Evolutionary conservation across 2,888 invertebrate genomes (phyloP).

Genomic region (Chalcosyrphus nemorum): DNA sequence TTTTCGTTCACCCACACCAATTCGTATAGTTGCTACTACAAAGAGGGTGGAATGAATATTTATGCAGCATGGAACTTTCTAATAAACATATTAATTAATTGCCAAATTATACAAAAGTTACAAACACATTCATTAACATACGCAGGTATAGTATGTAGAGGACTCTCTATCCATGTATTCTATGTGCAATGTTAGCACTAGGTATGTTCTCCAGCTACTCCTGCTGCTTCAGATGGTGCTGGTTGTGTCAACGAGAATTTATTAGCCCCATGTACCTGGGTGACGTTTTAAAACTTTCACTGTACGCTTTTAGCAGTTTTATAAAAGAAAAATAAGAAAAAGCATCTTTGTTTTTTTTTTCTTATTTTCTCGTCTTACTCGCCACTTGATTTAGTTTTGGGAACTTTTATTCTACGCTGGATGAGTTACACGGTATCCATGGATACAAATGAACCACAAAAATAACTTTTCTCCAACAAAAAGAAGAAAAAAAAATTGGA

Average conservation of each 20-base stretch:
- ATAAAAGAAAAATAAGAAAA: constrained; percentile 33
- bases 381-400: constrained; percentile 62
- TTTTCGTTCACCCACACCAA: constrained; percentile 25
- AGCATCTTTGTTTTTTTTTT: neutral
- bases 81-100: constrained; percentile 71
- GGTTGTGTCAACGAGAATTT: constrained; percentile 44
- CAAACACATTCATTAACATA: constrained; percentile 66
- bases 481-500: neutral
- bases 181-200: constrained; percentile 8
- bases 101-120: constrained; percentile 71
- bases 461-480: constrained; percentile 23
- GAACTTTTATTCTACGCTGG: constrained; percentile 44
- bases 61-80: constrained; percentile 66
- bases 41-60: constrained; percentile 53
- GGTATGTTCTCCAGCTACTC: neutral
- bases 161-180: neutral
- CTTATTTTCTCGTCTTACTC: constrained; percentile 17
- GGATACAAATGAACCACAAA: constrained; percentile 45
- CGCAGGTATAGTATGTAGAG: neutral
- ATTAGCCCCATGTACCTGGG: constrained; percentile 54
- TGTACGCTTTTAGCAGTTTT: constrained; percentile 36
- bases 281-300: constrained; percentile 67
- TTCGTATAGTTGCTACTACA: too few relatives aligned
- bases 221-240: constrained; percentile 1
- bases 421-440: constrained; percentile 50